Evolutionary conservation across 2,888 invertebrate genomes (phyloP).

Genomic region (Watsonalla cultraria): DNA sequence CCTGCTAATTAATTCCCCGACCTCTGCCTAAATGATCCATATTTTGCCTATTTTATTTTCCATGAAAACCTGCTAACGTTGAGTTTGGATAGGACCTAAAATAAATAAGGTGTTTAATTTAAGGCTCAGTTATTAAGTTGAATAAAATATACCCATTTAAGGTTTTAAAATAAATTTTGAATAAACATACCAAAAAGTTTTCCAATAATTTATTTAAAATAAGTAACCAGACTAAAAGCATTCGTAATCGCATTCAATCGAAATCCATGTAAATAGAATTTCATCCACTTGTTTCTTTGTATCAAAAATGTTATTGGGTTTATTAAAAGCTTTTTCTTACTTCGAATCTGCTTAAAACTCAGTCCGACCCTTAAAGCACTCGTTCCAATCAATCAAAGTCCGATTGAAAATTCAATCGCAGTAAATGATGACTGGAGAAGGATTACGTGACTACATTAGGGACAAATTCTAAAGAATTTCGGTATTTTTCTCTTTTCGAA

Average conservation of each 20-base stretch:
- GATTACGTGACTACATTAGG: slow-evolving; percentile 66
- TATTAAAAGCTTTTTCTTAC: slow-evolving; percentile 58
- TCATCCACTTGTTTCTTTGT: slow-evolving; percentile 57
- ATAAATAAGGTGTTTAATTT: not conserved
- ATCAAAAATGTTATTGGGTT: slow-evolving; percentile 59
- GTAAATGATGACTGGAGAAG: slow-evolving; percentile 64
- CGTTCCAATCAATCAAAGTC: slow-evolving; percentile 71
- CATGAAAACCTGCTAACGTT: not conserved
- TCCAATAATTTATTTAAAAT: slow-evolving; percentile 24
- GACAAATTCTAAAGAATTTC: slow-evolving; percentile 37
- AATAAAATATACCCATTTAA: too few relatives aligned
- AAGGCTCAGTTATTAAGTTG: too few relatives aligned
- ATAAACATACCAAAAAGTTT: slow-evolving; percentile 19
- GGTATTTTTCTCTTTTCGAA: not conserved
- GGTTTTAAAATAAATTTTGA: slow-evolving; percentile 8
- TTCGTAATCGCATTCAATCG: slow-evolving; percentile 46
- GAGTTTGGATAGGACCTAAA: not conserved
- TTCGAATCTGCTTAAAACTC: slow-evolving; percentile 67
- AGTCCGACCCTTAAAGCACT: slow-evolving; percentile 50
- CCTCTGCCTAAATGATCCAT: slow-evolving; percentile 1
- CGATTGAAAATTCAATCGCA: slow-evolving; percentile 70
- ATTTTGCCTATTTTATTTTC: slow-evolving; percentile 2
- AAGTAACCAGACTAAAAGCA: slow-evolving; percentile 24
- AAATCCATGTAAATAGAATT: slow-evolving; percentile 56
- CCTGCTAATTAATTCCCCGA: slow-evolving; percentile 7